These are phyloP conservation scores for Eumerus sabulonum DNA, from an alignment of 2,888 invertebrate genomes.

Conservation along the genomic window DNA sequence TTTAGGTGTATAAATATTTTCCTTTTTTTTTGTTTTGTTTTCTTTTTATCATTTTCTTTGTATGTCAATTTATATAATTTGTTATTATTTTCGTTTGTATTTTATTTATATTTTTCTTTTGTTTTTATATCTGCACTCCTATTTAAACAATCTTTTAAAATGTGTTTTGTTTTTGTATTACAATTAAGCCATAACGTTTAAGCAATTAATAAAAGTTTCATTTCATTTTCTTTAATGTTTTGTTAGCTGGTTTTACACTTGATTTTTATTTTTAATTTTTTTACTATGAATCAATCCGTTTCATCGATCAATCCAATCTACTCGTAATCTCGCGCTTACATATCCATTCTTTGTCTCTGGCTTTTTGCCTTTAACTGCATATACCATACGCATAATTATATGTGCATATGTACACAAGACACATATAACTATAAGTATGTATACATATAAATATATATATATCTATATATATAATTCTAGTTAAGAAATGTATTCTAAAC, in stretches of 20 bases:
- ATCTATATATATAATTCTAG: slow-evolving; percentile 9
- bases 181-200: slow-evolving; percentile 71
- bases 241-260: slow-evolving; percentile 57
- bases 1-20: slow-evolving; percentile 71
- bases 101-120: slow-evolving; percentile 26
- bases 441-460: slow-evolving; percentile 35
- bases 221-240: slow-evolving; percentile 35
- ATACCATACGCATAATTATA: slow-evolving; percentile 42
- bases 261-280: slow-evolving; percentile 32
- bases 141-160: slow-evolving; percentile 62
- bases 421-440: slow-evolving; percentile 39
- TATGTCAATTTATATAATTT: slow-evolving; percentile 37
- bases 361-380: slow-evolving; percentile 30
- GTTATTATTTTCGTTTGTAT: slow-evolving; percentile 31
- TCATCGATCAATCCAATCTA: slow-evolving; percentile 22
- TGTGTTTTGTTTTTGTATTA: slow-evolving; percentile 64
- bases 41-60: slow-evolving; percentile 40
- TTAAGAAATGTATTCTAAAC: slow-evolving; percentile 50
- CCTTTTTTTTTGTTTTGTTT: slow-evolving; percentile 58
- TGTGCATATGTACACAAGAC: slow-evolving; percentile 15
- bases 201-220: slow-evolving; percentile 65
- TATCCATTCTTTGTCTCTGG: slow-evolving; percentile 9
- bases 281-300: not conserved
- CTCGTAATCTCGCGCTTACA: not conserved
- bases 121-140: slow-evolving; percentile 35